Evolutionary conservation across 2,888 invertebrate genomes (phyloP).

Genomic region (Apamea epomidion): DNA sequence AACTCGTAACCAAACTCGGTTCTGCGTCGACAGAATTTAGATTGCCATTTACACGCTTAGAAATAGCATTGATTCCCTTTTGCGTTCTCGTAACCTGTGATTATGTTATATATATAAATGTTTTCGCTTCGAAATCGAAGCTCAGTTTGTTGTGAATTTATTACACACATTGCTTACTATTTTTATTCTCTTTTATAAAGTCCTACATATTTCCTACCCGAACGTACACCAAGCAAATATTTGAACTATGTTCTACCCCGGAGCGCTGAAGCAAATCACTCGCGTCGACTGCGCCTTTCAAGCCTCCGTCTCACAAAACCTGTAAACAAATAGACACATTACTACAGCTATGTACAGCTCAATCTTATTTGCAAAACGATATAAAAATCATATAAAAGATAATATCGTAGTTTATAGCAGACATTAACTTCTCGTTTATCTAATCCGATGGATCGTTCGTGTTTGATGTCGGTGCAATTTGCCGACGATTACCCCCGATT

Average conservation of each 20-base stretch:
- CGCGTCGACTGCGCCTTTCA: neutral
- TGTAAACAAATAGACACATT: constrained; percentile 45
- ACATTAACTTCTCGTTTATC: constrained; percentile 63
- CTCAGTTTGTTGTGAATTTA: neutral
- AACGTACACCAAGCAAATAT: constrained; percentile 21
- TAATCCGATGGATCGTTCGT: constrained; percentile 62
- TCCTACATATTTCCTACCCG: neutral
- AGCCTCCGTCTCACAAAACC: neutral
- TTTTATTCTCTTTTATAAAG: neutral
- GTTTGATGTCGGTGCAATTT: constrained; percentile 62
- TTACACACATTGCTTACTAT: neutral
- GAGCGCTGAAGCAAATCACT: constrained; percentile 9
- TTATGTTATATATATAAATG: too few relatives aligned
- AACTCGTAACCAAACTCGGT: neutral
- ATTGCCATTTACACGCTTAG: neutral
- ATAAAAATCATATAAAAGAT: constrained; percentile 51
- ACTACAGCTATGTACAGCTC: constrained; percentile 4
- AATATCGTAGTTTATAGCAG: constrained; percentile 48
- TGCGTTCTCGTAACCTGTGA: neutral
- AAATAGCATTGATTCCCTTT: neutral
- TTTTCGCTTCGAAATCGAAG: neutral
- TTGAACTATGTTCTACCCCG: constrained; percentile 15
- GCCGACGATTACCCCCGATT: constrained; percentile 37
- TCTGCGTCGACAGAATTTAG: neutral
- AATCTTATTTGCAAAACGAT: constrained; percentile 41